Evolutionary conservation across 2,888 invertebrate species (phyloP).

Genomic region (Eudemis profundana): DNA sequence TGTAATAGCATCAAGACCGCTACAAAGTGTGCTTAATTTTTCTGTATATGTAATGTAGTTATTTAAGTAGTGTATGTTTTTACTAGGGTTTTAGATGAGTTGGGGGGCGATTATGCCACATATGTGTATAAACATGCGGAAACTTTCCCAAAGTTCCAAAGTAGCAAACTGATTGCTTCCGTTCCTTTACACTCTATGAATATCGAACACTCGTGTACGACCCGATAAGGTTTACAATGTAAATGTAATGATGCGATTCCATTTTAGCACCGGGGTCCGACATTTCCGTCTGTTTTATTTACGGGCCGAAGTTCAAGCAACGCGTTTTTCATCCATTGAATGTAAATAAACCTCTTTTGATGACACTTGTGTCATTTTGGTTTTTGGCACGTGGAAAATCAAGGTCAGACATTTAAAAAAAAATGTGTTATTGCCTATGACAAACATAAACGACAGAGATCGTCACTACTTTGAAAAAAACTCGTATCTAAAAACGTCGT

Average conservation of each 20-base stretch:
- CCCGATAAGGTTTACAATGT: conserved; percentile 19
- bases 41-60: too few species aligned
- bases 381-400: too few species aligned
- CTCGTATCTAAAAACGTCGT: too few species aligned
- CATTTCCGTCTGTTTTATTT: conserved; percentile 21
- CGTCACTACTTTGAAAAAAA: too few species aligned
- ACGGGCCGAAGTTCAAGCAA: conserved; percentile 1
- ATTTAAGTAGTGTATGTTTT: too few species aligned
- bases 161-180: neutral
- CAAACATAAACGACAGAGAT: too few species aligned
- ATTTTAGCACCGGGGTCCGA: conserved; percentile 4
- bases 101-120: too few species aligned
- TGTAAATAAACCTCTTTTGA: conserved; percentile 34
- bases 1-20: too few species aligned
- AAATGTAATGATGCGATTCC: conserved; percentile 19
- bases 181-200: neutral
- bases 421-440: neutral
- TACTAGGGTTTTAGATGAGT: too few species aligned
- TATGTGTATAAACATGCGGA: neutral
- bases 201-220: too few species aligned
- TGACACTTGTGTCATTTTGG: neutral
- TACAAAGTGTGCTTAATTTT: too few species aligned
- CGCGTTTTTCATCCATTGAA: neutral
- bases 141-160: neutral
- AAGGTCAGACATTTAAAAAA: neutral